A percentile compares a stretch with the other conserved stretches of the same genome.
phyloP scores from a whole-genome alignment of 2,797 vertebrate genomes.

The Sebastes vulpes region DNA sequence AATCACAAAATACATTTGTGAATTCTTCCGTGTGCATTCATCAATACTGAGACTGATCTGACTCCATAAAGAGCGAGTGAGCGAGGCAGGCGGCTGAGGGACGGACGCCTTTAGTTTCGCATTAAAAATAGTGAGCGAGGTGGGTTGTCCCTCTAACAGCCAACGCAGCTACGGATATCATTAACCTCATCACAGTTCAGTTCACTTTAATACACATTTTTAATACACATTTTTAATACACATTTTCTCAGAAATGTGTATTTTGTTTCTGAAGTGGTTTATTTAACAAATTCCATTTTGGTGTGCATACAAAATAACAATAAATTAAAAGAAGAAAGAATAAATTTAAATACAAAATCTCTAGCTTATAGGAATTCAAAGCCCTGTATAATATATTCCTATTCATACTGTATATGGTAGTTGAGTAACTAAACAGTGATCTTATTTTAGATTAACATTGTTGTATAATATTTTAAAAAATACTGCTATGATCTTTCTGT shows the following conservation, averaged over 20 bases:
- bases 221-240: background rate
- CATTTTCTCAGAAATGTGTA: background rate
- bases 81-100: no score
- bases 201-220: no score
- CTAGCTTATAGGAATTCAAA: background rate
- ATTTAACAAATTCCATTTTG: background rate
- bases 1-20: no score
- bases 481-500: background rate
- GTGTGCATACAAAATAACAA: constrained; percentile 11
- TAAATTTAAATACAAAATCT: background rate
- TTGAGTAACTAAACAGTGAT: background rate
- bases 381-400: background rate
- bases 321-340: background rate
- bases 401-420: background rate
- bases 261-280: background rate
- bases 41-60: no score
- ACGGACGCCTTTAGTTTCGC: background rate
- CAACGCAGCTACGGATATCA: background rate
- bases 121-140: background rate
- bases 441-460: background rate
- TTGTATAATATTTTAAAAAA: background rate
- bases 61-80: no score
- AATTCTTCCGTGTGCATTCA: no score
- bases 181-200: no score
- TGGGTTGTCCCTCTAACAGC: background rate